A percentile compares a stretch with the other conserved stretches of the same genome.
These are phyloP conservation scores for Sarcophaga carnaria DNA, from an alignment of 2,888 invertebrate species.

Conservation along the genomic window DNA sequence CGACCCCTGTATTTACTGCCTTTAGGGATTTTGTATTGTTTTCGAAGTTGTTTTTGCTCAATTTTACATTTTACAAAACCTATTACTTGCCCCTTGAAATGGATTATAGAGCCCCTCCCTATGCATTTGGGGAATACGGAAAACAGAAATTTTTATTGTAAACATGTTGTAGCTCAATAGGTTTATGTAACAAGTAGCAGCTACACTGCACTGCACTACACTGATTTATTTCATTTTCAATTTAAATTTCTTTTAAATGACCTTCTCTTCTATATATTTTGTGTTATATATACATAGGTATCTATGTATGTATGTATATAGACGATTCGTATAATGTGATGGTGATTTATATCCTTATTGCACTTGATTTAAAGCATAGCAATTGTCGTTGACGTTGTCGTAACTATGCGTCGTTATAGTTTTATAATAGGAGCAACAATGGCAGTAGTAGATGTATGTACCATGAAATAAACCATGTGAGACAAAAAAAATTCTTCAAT, in stretches of 20 bases:
- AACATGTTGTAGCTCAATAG: slow-evolving; percentile 28
- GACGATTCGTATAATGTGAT: not conserved
- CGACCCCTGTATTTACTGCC: too few species aligned
- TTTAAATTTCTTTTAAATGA: slow-evolving; percentile 28
- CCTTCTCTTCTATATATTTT: slow-evolving; percentile 25
- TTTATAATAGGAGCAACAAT: too few species aligned
- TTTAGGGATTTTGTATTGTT: too few species aligned
- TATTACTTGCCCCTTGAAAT: too few species aligned
- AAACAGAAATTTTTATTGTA: slow-evolving; percentile 30
- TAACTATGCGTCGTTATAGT: too few species aligned
- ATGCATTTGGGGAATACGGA: not conserved
- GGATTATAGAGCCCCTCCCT: too few species aligned
- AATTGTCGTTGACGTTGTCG: slow-evolving; percentile 38
- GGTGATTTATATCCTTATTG: slow-evolving; percentile 52
- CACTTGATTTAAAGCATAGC: slow-evolving; percentile 54
- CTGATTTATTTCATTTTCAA: slow-evolving; percentile 11
- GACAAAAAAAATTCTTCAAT: not conserved
- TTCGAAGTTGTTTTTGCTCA: too few species aligned
- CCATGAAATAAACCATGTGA: slow-evolving; percentile 31
- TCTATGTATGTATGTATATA: not conserved
- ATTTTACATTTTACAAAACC: too few species aligned
- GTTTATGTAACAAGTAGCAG: slow-evolving; percentile 33
- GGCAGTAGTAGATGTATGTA: too few species aligned
- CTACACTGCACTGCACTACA: too few species aligned
- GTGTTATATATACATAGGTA: not conserved